These are phyloP conservation scores for Augiades crinisus DNA, from an alignment of 2,888 invertebrate genomes.

Conservation along the genomic window DNA sequence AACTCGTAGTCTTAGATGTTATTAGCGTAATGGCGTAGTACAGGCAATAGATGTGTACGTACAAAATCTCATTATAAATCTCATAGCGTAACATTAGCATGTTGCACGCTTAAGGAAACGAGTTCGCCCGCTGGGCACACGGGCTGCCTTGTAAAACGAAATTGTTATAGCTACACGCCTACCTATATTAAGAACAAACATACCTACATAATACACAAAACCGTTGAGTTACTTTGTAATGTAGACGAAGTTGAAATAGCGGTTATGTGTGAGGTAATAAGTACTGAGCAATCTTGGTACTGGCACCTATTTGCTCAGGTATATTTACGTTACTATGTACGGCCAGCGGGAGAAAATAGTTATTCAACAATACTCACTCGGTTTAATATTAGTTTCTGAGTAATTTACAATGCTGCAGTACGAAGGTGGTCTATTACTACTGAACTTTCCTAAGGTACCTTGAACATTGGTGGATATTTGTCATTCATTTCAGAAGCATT, in stretches of 20 bases:
- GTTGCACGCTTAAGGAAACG: slow-evolving; percentile 20
- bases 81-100: slow-evolving; percentile 21
- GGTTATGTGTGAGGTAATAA: not conserved
- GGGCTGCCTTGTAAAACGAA: slow-evolving; percentile 22
- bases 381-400: not conserved
- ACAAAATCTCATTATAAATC: slow-evolving; percentile 22
- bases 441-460: too few species aligned
- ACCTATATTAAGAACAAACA: slow-evolving; percentile 16
- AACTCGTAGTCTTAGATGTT: slow-evolving; percentile 4
- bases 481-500: too few species aligned
- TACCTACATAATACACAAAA: not conserved
- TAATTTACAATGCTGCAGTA: not conserved
- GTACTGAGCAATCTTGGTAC: not conserved
- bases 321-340: not conserved
- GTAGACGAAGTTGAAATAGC: not conserved
- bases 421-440: too few species aligned
- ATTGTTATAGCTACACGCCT: slow-evolving; percentile 16
- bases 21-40: slow-evolving; percentile 1
- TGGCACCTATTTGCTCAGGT: not conserved
- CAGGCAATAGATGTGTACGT: not conserved
- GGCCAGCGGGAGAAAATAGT: not conserved
- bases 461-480: too few species aligned
- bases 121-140: slow-evolving; percentile 23
- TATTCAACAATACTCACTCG: not conserved
- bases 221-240: slow-evolving; percentile 4